Percentiles rank a stretch among this genome's conserved stretches.
Conservation (phyloP, 2,797 vertebrate genomes). For the Thripadectes ignobilis region DNA sequence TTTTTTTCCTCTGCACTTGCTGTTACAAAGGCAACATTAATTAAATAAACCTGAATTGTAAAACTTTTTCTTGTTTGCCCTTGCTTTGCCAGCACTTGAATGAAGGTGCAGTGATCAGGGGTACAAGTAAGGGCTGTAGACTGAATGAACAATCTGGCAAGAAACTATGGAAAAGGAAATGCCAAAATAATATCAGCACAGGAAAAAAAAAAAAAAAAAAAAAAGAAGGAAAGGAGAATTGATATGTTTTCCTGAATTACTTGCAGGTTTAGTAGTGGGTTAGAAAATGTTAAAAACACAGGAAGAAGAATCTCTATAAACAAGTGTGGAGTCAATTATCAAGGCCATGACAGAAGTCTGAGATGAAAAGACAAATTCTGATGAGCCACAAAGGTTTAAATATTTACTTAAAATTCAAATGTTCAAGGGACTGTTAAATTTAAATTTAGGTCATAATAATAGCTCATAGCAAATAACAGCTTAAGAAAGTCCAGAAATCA, state of each 20-base stretch:
- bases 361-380: neutral
- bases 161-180: conserved; percentile 15
- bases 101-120: neutral
- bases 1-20: neutral
- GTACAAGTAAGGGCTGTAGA: neutral
- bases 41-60: neutral
- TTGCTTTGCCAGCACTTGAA: neutral
- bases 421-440: neutral
- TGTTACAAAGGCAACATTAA: neutral
- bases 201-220: neutral
- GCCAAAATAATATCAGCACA: neutral
- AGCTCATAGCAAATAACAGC: neutral
- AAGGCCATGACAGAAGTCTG: neutral
- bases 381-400: neutral
- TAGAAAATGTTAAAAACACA: conserved; percentile 45
- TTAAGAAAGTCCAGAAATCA: neutral
- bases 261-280: neutral
- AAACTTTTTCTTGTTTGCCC: neutral
- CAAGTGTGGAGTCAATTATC: conserved; percentile 12
- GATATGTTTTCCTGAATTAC: conserved; percentile 33
- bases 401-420: neutral
- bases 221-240: neutral
- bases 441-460: neutral
- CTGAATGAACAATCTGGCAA: neutral
- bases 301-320: conserved; percentile 39